Conservation (phyloP, 2,888 invertebrate species). For the Hymenopus coronatus region DNA sequence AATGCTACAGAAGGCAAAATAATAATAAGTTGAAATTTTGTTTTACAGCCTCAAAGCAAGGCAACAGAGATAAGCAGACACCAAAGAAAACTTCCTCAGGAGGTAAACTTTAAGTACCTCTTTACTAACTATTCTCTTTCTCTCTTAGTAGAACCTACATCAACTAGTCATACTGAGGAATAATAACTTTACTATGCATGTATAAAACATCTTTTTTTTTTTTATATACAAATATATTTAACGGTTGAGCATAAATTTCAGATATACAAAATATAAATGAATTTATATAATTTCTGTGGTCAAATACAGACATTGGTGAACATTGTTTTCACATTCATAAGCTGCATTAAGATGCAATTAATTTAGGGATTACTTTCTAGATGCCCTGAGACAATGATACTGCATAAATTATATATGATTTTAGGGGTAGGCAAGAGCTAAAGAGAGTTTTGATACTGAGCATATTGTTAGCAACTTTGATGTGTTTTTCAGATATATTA, state of each 20-base stretch:
- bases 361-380: background rate
- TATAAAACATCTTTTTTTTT: background rate
- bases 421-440: background rate
- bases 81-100: conserved; percentile 33
- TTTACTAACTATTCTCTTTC: conserved; percentile 6
- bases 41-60: conserved; percentile 33
- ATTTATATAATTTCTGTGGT: background rate
- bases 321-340: background rate
- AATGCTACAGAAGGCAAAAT: too few relatives aligned
- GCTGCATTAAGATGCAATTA: background rate
- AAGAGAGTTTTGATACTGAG: background rate
- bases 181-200: background rate
- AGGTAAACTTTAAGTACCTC: conserved; percentile 30
- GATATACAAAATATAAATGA: background rate
- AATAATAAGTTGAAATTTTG: background rate
- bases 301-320: background rate
- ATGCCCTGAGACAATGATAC: background rate
- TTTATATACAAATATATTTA: background rate
- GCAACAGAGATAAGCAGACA: conserved; percentile 33
- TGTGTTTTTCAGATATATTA: background rate
- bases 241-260: background rate
- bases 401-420: background rate
- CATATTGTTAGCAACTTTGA: background rate
- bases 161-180: background rate
- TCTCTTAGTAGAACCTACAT: background rate